These are phyloP conservation scores for Intellagama lesueurii DNA, from an alignment of 2,797 vertebrate genomes.

Conservation along the genomic window DNA sequence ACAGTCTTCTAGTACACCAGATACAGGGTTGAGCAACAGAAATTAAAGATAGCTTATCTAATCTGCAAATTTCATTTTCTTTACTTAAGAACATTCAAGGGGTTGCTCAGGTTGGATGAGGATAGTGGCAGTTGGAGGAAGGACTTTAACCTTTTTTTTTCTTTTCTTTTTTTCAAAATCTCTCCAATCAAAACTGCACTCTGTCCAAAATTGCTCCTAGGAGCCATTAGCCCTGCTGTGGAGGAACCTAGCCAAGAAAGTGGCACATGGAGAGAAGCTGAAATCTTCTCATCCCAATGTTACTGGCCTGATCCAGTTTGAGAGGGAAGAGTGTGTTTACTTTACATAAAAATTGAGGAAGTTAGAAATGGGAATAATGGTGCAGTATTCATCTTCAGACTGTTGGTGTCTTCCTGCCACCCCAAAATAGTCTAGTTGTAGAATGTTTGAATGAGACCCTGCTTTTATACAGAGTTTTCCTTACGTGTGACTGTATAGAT, in stretches of 20 bases:
- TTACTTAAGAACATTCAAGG: background rate
- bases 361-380: no score
- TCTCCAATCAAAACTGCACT: background rate
- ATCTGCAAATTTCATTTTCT: background rate
- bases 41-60: no score
- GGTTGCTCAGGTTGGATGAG: no score
- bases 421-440: no score
- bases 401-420: no score
- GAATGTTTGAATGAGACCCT: no score
- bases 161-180: no score
- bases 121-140: background rate
- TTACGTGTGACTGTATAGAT: no score
- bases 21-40: slow-evolving; percentile 43
- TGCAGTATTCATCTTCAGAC: no score
- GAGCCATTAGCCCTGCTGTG: background rate
- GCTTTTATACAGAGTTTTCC: no score
- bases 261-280: no score
- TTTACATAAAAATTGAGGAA: background rate
- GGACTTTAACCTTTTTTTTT: background rate
- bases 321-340: background rate
- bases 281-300: background rate
- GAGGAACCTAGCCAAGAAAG: background rate
- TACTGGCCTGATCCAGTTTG: background rate
- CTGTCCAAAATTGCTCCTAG: background rate
- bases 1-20: slow-evolving; percentile 69